These are phyloP conservation scores for Lucilia cuprina DNA, from an alignment of 1,140 invertebrate genomes.

Conservation along the genomic window DNA sequence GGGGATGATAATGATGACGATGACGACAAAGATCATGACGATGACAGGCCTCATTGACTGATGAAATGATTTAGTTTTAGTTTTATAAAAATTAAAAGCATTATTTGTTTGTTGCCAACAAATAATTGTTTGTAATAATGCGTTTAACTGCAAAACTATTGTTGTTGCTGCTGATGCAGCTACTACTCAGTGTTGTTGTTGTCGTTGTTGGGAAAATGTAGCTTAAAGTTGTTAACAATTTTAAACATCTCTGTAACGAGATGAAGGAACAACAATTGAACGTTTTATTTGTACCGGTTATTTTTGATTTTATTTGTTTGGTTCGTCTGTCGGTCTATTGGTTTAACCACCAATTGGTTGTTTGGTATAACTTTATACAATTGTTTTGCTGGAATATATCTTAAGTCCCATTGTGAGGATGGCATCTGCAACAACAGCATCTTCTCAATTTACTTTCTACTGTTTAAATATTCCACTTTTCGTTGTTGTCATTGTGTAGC, in stretches of 20 bases:
- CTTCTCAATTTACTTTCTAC: slow-evolving; percentile 7
- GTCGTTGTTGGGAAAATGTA: background rate
- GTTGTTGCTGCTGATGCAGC: background rate
- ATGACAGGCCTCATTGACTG: slow-evolving; percentile 9
- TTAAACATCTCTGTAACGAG: background rate
- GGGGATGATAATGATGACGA: background rate
- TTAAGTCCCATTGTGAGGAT: background rate
- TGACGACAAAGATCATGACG: background rate
- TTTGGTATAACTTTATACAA: background rate
- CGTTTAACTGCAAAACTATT: background rate
- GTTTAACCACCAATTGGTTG: background rate
- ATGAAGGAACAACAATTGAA: background rate
- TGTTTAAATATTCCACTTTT: background rate
- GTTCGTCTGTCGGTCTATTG: background rate
- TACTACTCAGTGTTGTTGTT: background rate
- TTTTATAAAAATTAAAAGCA: background rate
- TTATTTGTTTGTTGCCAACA: background rate
- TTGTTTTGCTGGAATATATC: background rate
- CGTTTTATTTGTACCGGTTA: background rate
- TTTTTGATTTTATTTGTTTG: background rate
- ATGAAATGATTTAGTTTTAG: slow-evolving; percentile 12
- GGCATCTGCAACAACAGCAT: background rate
- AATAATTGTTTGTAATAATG: slow-evolving; percentile 9
- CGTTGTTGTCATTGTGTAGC: background rate
- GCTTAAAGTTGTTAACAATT: slow-evolving; percentile 11